phyloP scores from a whole-genome alignment of 1,140 invertebrate genomes.

The Aradophagus sp. region DNA sequence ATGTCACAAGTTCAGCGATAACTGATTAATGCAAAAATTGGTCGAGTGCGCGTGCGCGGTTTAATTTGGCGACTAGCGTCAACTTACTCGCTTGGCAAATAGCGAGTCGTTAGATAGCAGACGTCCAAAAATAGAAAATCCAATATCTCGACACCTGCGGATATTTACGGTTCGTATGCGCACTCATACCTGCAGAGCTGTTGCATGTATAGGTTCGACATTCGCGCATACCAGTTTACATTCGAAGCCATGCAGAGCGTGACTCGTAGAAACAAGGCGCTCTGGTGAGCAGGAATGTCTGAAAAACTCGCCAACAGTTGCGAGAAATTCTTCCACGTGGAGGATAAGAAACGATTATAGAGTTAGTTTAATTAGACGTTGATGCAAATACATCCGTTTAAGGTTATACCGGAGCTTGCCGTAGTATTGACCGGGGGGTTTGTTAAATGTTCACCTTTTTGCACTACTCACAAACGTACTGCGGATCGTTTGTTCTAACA shows the following conservation, averaged over 20 bases:
- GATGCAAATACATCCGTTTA: conserved; percentile 48
- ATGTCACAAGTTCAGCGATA: conserved; percentile 9
- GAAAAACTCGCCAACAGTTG: conserved; percentile 56
- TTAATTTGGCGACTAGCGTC: conserved; percentile 24
- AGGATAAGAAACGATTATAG: conserved; percentile 57
- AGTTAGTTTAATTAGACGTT: conserved; percentile 55
- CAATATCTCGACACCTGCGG: conserved; percentile 60
- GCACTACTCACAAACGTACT: conserved; percentile 6
- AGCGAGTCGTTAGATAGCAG: conserved; percentile 48
- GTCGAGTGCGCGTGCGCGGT: conserved; percentile 6
- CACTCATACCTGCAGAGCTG: conserved; percentile 30
- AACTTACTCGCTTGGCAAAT: conserved; percentile 39
- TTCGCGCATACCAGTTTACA: conserved; percentile 50
- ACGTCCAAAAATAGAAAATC: conserved; percentile 61
- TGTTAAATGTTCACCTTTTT: conserved; percentile 30
- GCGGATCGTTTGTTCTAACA: too few relatives aligned
- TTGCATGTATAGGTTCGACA: conserved; percentile 49
- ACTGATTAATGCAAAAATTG: conserved; percentile 10
- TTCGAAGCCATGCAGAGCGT: conserved; percentile 58
- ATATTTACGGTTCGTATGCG: conserved; percentile 59
- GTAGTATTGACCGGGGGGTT: conserved; percentile 20
- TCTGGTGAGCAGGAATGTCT: conserved; percentile 55
- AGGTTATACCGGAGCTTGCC: conserved; percentile 32
- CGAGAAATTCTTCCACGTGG: conserved; percentile 50
- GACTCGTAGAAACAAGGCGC: conserved; percentile 58